Evolutionary conservation across 1,140 invertebrate species (phyloP).

Genomic region (Papilio glaucus): DNA sequence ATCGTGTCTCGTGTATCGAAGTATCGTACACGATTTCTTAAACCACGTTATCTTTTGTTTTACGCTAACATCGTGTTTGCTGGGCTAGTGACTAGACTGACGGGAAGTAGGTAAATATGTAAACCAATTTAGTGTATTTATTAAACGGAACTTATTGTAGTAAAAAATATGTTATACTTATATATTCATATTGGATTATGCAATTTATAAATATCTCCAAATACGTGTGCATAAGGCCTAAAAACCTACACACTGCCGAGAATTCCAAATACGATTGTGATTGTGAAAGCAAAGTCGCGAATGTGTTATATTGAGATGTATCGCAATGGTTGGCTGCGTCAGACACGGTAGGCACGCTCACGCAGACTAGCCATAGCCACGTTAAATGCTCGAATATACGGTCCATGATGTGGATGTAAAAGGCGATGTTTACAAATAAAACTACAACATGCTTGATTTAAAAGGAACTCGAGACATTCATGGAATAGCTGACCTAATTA

Average conservation of each 20-base stretch:
- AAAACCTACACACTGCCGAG: not conserved
- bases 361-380: slow-evolving; percentile 37
- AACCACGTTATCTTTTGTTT: no score
- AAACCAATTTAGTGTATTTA: no score
- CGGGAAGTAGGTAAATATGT: not conserved
- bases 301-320: slow-evolving; percentile 45
- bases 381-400: slow-evolving; percentile 50
- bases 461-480: slow-evolving; percentile 20
- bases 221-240: not conserved
- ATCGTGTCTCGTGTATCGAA: no score
- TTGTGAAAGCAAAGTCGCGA: slow-evolving; percentile 42
- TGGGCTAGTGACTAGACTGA: not conserved
- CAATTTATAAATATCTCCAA: not conserved
- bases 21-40: no score
- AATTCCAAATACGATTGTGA: slow-evolving; percentile 41
- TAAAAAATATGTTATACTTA: no score
- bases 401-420: slow-evolving; percentile 20
- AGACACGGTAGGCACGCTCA: slow-evolving; percentile 32
- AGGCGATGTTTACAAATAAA: slow-evolving; percentile 34
- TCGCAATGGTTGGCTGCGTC: slow-evolving; percentile 43
- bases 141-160: no score
- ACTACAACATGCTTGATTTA: slow-evolving; percentile 2
- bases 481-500: slow-evolving; percentile 24
- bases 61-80: no score
- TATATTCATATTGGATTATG: not conserved